Evolutionary conservation across 2,888 invertebrate genomes (phyloP).

Genomic region (Lingula anatina): DNA sequence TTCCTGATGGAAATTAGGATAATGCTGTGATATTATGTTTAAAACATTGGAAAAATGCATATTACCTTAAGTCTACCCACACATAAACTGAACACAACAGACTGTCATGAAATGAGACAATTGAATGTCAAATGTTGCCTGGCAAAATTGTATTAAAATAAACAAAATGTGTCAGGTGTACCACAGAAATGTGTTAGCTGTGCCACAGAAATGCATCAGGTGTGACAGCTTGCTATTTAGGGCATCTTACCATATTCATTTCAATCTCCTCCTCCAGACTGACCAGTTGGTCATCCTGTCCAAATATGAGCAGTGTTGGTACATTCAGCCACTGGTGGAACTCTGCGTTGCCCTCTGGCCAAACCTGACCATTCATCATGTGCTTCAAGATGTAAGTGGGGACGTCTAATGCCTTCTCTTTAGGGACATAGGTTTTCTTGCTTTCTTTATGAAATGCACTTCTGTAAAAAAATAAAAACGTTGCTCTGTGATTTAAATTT

Average conservation of each 20-base stretch:
- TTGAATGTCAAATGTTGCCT: too few species aligned
- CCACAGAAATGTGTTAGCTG: too few species aligned
- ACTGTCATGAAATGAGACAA: too few species aligned
- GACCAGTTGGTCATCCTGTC: constrained; percentile 62
- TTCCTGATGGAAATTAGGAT: too few species aligned
- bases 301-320: constrained; percentile 65
- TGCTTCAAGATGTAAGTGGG: constrained; percentile 52
- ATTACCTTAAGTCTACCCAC: too few species aligned
- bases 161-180: too few species aligned
- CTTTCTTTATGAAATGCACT: constrained; percentile 44
- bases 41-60: too few species aligned
- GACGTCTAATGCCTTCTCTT: constrained; percentile 35
- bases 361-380: constrained; percentile 62
- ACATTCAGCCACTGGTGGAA: constrained; percentile 63
- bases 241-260: constrained; percentile 55
- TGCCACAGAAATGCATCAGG: too few species aligned
- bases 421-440: constrained; percentile 10
- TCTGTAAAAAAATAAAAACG: constrained; percentile 12
- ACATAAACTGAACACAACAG: too few species aligned
- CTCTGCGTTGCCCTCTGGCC: constrained; percentile 66
- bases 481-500: neutral
- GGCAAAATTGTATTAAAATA: too few species aligned
- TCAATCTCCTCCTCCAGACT: constrained; percentile 67
- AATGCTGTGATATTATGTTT: too few species aligned
- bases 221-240: neutral